Conservation (phyloP, 1,140 invertebrate genomes). For the Brachionus manjavacas region DNA sequence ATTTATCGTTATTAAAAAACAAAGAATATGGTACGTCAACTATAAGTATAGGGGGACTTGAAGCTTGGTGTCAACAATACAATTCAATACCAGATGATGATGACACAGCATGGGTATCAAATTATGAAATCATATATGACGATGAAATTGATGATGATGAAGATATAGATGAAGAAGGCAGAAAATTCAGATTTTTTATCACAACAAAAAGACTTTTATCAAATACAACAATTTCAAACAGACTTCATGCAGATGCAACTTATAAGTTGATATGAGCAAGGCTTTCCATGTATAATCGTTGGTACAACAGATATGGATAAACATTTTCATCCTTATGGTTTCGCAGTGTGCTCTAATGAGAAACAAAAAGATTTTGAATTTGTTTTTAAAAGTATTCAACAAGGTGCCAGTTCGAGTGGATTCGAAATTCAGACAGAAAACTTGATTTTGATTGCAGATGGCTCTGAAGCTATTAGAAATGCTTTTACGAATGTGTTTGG, state of each 20-base stretch:
- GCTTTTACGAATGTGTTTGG: neutral
- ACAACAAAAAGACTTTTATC: neutral
- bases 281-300: neutral
- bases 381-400: neutral
- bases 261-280: neutral
- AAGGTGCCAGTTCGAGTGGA: too few species aligned
- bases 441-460: neutral
- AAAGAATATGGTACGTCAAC: neutral
- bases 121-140: neutral
- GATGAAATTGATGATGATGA: neutral
- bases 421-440: too few species aligned
- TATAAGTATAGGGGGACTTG: neutral
- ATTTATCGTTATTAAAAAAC: neutral
- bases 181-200: neutral
- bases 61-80: neutral
- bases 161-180: conserved; percentile 6
- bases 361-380: neutral
- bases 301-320: neutral
- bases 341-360: neutral
- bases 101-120: neutral
- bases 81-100: neutral
- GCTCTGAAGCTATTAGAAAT: neutral
- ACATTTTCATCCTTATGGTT: neutral
- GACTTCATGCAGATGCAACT: neutral
- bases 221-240: neutral